These are phyloP conservation scores for Coracias cyanogaster DNA, from an alignment of 2,797 vertebrate genomes.

Conservation along the genomic window DNA sequence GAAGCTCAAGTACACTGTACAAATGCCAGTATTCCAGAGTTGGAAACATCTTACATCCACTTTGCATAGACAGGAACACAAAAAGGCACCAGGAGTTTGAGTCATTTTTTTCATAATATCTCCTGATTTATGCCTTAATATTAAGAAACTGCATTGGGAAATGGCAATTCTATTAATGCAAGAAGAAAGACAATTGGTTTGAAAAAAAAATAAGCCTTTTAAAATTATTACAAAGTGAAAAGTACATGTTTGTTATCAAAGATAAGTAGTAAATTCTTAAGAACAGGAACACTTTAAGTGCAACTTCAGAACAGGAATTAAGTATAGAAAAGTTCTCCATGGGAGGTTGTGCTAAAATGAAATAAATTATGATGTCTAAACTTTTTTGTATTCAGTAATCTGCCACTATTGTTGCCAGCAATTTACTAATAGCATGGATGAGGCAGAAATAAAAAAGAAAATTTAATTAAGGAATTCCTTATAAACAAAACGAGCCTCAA, in stretches of 20 bases:
- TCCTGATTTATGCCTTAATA: neutral
- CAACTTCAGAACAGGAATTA: neutral
- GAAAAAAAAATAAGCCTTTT: neutral
- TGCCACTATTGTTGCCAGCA: neutral
- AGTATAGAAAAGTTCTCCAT: neutral
- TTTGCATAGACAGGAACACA: neutral
- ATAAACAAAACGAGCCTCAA: neutral
- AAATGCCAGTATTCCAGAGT: neutral
- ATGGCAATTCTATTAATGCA: neutral
- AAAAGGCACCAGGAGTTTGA: neutral
- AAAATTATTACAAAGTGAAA: neutral
- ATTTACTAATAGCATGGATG: neutral
- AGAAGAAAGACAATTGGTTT: neutral
- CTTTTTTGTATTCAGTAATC: neutral
- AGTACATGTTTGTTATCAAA: neutral
- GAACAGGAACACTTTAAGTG: neutral
- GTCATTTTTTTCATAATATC: neutral
- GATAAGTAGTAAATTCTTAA: neutral
- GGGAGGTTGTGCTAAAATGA: neutral
- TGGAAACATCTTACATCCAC: neutral
- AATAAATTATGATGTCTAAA: neutral
- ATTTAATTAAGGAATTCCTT: slow-evolving; percentile 26
- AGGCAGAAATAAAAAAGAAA: neutral
- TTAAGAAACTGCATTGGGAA: neutral
- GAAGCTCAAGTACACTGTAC: neutral